A percentile compares a stretch with the other conserved stretches of the same genome.
These are phyloP conservation scores for Enteromius viviparus DNA, from an alignment of 2,797 vertebrate species.

Conservation along the genomic window DNA sequence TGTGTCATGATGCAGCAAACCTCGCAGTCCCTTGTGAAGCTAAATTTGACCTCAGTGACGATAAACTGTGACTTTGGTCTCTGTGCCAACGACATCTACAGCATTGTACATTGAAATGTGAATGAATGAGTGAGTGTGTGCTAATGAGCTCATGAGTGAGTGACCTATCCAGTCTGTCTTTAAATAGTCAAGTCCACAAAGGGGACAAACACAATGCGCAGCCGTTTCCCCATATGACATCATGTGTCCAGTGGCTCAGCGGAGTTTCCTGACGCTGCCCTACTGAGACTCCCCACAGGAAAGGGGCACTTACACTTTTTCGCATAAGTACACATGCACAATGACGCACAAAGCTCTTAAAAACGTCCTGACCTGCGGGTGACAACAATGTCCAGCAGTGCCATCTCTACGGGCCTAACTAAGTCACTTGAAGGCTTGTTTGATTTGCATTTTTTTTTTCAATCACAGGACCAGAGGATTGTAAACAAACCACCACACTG, in stretches of 20 bases:
- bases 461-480: constrained; percentile 11
- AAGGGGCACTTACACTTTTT: constrained; percentile 52
- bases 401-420: not conserved
- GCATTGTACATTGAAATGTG: constrained; percentile 10
- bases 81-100: not conserved
- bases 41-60: constrained; percentile 27
- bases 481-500: constrained; percentile 22
- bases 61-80: constrained; percentile 22
- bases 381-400: not conserved
- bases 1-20: constrained; percentile 43
- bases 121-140: constrained; percentile 39
- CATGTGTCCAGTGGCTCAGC: constrained; percentile 66
- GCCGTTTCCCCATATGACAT: constrained; percentile 78
- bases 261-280: constrained; percentile 71
- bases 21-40: constrained; percentile 15
- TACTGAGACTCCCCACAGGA: constrained; percentile 67
- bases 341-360: constrained; percentile 43
- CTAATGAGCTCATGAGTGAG: constrained; percentile 41
- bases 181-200: constrained; percentile 67
- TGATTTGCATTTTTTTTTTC: constrained; percentile 31
- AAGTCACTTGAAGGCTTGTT: not conserved
- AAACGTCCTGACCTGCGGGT: constrained; percentile 63
- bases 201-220: constrained; percentile 69
- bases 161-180: constrained; percentile 44
- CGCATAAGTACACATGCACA: constrained; percentile 12